phyloP scores from a whole-genome alignment of 2,888 invertebrate species.

The Rhopalosiphum nymphaeae region DNA sequence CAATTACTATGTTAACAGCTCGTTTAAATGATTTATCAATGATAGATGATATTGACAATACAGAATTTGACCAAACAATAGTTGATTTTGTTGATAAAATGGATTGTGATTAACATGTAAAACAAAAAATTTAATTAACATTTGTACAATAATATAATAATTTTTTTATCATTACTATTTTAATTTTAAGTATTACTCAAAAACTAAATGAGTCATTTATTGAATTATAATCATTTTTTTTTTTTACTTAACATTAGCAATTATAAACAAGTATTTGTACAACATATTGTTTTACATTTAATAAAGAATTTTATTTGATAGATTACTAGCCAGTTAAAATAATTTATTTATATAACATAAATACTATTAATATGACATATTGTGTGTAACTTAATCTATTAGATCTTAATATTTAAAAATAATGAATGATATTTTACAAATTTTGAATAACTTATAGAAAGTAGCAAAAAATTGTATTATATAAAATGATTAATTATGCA shows the following conservation, averaged over 20 bases:
- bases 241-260: not conserved
- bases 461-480: not conserved
- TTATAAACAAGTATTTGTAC: not conserved
- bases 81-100: slow-evolving; percentile 18
- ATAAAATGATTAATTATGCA: not conserved
- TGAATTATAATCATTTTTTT: not conserved
- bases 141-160: not conserved
- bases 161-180: not conserved
- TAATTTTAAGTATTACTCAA: too few relatives aligned
- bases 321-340: not conserved
- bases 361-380: not conserved
- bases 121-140: not conserved
- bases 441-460: not conserved
- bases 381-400: not conserved
- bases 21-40: not conserved
- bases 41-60: slow-evolving; percentile 32
- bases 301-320: not conserved
- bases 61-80: slow-evolving; percentile 43
- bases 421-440: not conserved
- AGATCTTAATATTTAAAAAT: not conserved
- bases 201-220: too few relatives aligned
- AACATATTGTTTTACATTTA: not conserved
- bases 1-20: slow-evolving; percentile 23
- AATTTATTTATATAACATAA: not conserved
- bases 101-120: not conserved